Conservation (phyloP, 2,797 vertebrate species). For the Sus cebifrons region DNA sequence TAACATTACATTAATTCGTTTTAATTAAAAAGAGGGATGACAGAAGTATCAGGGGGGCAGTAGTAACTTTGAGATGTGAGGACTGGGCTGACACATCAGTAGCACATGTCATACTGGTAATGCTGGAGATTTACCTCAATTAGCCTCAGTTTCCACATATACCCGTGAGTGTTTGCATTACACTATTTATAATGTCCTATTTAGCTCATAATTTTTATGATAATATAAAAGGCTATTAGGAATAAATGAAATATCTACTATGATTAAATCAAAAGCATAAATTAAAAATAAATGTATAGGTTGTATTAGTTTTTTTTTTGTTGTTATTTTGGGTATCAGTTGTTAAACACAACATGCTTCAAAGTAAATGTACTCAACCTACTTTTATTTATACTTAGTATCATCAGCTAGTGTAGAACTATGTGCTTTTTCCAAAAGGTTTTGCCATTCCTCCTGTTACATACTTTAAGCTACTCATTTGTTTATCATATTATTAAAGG, state of each 20-base stretch:
- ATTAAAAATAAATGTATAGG: background rate
- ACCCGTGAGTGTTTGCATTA: background rate
- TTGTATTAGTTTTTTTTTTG: background rate
- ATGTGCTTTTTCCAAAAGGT: background rate
- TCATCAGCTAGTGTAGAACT: background rate
- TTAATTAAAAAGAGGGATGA: background rate
- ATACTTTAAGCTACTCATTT: conserved; percentile 52
- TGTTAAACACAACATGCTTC: conserved; percentile 18
- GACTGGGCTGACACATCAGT: background rate
- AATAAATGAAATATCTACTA: conserved; percentile 5
- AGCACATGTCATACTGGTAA: background rate
- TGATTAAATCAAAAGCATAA: conserved; percentile 22
- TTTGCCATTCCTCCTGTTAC: background rate
- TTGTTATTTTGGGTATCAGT: background rate
- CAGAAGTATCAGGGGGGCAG: background rate
- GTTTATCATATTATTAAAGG: conserved; percentile 63
- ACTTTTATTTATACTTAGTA: conserved; percentile 60
- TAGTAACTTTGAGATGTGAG: background rate
- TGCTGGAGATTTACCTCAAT: background rate
- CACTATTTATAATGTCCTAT: background rate
- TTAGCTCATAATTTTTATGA: background rate
- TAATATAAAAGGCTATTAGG: background rate
- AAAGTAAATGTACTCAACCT: background rate
- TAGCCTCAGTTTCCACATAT: background rate
- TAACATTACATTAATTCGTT: conserved; percentile 26